phyloP scores from a whole-genome alignment of 2,888 invertebrate species.

The Drosophila sordidula region DNA sequence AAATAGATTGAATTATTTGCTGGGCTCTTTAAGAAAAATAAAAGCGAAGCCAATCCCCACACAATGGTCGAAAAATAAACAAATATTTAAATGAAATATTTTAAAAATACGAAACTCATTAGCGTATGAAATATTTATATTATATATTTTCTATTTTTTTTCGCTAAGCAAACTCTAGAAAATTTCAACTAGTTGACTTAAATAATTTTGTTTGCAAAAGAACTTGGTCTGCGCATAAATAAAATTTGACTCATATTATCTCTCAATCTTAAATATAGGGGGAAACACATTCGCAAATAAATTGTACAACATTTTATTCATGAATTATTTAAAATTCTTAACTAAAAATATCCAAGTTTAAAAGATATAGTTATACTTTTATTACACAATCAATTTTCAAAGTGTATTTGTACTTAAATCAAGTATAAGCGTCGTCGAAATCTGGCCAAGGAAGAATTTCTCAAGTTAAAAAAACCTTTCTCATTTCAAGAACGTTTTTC shows the following conservation, averaged over 20 bases:
- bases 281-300: background rate
- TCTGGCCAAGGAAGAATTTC: no score
- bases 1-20: slow-evolving; percentile 5
- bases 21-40: background rate
- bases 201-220: background rate
- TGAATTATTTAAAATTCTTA: no score
- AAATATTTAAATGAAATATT: slow-evolving; percentile 1
- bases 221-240: background rate
- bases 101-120: background rate
- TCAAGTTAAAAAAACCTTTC: no score
- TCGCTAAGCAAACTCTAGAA: background rate
- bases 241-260: background rate
- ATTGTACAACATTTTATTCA: no score
- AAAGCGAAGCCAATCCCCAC: background rate
- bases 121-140: background rate
- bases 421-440: no score
- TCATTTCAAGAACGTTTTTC: no score
- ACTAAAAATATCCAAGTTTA: no score
- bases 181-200: background rate
- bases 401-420: no score
- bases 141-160: no score
- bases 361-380: no score
- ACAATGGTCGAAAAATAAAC: background rate
- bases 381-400: no score
- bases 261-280: background rate